Conservation (phyloP, 2,113 vertebrate genomes). For the Heteronetta atricapilla region DNA sequence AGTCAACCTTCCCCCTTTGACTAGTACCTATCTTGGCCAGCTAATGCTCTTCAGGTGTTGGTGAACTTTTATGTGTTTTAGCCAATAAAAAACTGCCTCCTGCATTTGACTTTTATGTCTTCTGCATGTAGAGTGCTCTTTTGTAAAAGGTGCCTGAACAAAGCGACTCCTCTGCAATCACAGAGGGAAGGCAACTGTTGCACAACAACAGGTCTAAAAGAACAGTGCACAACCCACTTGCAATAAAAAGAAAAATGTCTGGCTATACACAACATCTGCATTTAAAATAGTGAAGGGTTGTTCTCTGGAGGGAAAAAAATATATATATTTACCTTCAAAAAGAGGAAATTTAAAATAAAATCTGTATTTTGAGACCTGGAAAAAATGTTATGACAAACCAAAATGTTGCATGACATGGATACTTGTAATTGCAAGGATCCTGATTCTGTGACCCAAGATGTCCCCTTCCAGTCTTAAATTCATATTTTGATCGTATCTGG, state of each 20-base stretch:
- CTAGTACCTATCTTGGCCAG: not conserved
- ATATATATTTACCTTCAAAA: not conserved
- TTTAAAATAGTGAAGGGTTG: not conserved
- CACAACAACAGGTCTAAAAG: not conserved
- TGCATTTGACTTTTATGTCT: not conserved
- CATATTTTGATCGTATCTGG: not conserved
- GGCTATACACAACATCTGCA: not conserved
- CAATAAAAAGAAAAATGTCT: not conserved
- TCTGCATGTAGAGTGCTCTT: not conserved
- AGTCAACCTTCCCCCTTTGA: not conserved
- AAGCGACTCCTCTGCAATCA: not conserved
- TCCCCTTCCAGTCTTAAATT: not conserved
- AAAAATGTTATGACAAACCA: not conserved
- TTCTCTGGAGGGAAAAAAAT: not conserved
- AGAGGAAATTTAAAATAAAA: not conserved
- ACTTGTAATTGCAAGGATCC: not conserved
- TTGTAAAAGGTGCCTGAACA: not conserved
- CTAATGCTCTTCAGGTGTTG: not conserved
- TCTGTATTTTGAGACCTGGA: not conserved
- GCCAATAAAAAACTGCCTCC: not conserved
- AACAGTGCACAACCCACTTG: not conserved
- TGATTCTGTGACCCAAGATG: rapidly evolving
- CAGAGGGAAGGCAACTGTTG: not conserved
- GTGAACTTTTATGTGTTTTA: not conserved
- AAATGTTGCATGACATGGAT: not conserved